These are phyloP conservation scores for Saccopteryx leptura DNA, from an alignment of 2,113 vertebrate species.

Conservation along the genomic window DNA sequence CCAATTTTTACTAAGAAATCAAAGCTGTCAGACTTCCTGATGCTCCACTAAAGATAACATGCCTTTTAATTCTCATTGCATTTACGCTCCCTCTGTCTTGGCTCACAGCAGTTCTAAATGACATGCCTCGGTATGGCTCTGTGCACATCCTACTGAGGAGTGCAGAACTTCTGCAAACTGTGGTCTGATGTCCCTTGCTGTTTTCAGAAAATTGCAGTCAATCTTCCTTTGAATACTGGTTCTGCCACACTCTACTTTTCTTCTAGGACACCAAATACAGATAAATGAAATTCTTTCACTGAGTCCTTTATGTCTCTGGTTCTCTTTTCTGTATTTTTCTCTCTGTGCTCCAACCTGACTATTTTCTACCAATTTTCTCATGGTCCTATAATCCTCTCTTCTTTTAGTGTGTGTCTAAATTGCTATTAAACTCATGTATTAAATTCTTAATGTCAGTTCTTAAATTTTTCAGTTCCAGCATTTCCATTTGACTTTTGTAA, in stretches of 20 bases:
- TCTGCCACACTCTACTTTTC: not conserved
- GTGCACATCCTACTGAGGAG: not conserved
- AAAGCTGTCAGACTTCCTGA: not conserved
- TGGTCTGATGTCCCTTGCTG: not conserved
- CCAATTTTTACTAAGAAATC: not conserved
- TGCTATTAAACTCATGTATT: not conserved
- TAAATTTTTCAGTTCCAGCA: constrained; percentile 8
- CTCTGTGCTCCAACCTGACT: not conserved
- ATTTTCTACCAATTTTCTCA: constrained; percentile 13
- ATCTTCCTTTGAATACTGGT: not conserved
- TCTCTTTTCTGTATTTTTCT: not conserved
- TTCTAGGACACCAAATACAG: not conserved
- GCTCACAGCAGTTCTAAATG: not conserved
- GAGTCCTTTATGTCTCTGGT: not conserved
- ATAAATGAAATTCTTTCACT: not conserved
- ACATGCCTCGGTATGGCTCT: not conserved
- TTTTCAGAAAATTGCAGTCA: constrained; percentile 45
- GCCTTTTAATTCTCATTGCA: not conserved
- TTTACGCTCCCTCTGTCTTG: not conserved
- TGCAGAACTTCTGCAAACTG: not conserved
- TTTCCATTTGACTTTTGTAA: not conserved
- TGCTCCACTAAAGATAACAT: not conserved
- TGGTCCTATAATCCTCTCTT: not conserved
- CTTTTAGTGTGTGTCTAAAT: not conserved
- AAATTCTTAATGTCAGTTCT: not conserved